These are phyloP conservation scores for Centropus bengalensis DNA, from an alignment of 2,113 vertebrate species.

Conservation along the genomic window DNA sequence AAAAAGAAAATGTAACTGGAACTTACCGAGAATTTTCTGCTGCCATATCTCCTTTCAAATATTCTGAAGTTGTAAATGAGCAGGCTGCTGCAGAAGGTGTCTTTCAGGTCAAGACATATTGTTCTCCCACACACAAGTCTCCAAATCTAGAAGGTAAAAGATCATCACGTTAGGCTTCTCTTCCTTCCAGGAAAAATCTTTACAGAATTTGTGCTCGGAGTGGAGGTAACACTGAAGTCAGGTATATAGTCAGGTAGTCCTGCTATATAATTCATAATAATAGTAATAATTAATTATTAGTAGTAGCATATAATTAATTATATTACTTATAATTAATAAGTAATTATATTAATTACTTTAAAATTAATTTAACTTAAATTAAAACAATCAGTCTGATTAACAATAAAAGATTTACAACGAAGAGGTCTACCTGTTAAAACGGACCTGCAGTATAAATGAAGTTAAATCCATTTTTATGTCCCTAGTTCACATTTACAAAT, in stretches of 20 bases:
- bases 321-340: too few species aligned
- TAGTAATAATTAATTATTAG: too few species aligned
- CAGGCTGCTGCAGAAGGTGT: constrained; percentile 83
- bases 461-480: neutral
- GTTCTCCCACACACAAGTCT: constrained; percentile 80
- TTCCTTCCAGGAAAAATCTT: neutral
- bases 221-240: neutral
- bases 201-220: neutral
- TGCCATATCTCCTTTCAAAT: constrained; percentile 86
- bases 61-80: constrained; percentile 86
- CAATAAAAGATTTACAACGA: neutral
- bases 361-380: too few species aligned
- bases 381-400: neutral
- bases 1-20: neutral
- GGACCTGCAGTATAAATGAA: neutral
- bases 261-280: too few species aligned
- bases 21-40: constrained; percentile 85
- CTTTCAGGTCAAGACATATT: constrained; percentile 84
- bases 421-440: neutral
- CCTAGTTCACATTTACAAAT: neutral
- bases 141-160: constrained; percentile 76
- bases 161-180: neutral
- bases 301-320: too few species aligned
- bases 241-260: too few species aligned
- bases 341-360: too few species aligned